Conservation (phyloP, 2,888 invertebrate genomes). For the Lycia hirtaria region DNA sequence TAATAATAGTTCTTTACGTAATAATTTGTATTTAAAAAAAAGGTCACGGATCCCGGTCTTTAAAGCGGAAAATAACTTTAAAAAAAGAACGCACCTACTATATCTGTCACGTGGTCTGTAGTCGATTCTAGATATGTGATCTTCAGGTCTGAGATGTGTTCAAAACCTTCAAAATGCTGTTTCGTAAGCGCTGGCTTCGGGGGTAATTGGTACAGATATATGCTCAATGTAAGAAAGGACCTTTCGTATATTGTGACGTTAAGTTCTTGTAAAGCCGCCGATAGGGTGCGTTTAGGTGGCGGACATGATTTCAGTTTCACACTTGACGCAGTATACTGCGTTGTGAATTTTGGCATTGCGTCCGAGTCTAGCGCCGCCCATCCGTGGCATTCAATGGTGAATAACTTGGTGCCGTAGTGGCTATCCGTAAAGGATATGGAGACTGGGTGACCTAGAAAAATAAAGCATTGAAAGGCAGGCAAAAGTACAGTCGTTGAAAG, state of each 20-base stretch:
- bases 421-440: background rate
- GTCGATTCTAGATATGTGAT: background rate
- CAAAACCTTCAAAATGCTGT: background rate
- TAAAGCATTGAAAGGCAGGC: background rate
- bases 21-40: too few species aligned
- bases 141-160: background rate
- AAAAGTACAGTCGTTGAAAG: too few species aligned
- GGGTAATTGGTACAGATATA: background rate
- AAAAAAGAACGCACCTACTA: too few species aligned
- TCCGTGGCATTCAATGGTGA: background rate
- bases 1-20: too few species aligned
- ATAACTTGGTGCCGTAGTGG: background rate
- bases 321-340: too few species aligned
- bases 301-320: background rate
- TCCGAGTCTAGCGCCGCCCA: background rate
- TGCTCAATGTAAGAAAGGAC: too few species aligned
- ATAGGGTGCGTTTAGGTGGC: background rate
- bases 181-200: background rate
- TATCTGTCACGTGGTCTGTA: too few species aligned
- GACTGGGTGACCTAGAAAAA: background rate
- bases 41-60: too few species aligned
- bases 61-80: too few species aligned
- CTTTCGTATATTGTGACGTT: background rate
- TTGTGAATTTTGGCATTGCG: background rate
- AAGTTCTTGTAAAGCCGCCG: background rate